phyloP scores from a whole-genome alignment of 37 sponge, comb jelly and placozoan species.

The Sycon ciliatum region DNA sequence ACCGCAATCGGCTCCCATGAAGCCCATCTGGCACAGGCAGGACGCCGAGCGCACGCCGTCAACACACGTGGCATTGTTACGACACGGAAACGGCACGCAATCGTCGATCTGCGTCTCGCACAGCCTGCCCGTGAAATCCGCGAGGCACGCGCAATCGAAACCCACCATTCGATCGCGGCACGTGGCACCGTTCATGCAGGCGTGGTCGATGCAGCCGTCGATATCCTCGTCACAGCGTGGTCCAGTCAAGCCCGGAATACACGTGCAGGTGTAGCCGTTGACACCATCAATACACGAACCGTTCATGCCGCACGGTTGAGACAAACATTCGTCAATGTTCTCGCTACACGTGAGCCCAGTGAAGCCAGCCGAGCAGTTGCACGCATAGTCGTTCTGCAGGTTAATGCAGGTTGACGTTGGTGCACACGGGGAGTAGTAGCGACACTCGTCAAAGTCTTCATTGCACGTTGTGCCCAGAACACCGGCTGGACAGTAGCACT shows the following conservation, averaged over 20 bases:
- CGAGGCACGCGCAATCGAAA: conserved; percentile 9
- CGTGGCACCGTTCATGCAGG: conserved; percentile 17
- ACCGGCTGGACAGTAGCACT: too few relatives aligned
- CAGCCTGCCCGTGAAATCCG: conserved; percentile 10
- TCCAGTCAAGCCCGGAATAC: too few relatives aligned
- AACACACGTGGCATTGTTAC: conserved; percentile 10
- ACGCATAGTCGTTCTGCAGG: background rate
- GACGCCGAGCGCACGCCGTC: background rate
- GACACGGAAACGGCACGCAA: background rate
- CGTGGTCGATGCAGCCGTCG: conserved; percentile 2
- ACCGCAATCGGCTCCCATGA: conserved; percentile 42
- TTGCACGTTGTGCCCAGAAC: too few relatives aligned
- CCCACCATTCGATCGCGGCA: background rate
- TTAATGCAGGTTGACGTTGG: too few relatives aligned
- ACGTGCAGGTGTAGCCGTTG: too few relatives aligned
- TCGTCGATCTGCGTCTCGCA: conserved; percentile 18
- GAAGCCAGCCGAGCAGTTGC: too few relatives aligned
- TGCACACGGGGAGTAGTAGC: too few relatives aligned
- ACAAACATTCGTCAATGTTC: too few relatives aligned
- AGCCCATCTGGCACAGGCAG: conserved; percentile 41
- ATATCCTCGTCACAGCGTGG: conserved; percentile 22
- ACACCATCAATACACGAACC: too few relatives aligned
- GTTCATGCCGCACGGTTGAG: too few relatives aligned
- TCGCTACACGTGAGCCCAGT: too few relatives aligned
- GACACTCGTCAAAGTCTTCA: too few relatives aligned